These are phyloP conservation scores for Leptinotarsa peninsularis DNA, from an alignment of 2,888 invertebrate genomes.

Conservation along the genomic window DNA sequence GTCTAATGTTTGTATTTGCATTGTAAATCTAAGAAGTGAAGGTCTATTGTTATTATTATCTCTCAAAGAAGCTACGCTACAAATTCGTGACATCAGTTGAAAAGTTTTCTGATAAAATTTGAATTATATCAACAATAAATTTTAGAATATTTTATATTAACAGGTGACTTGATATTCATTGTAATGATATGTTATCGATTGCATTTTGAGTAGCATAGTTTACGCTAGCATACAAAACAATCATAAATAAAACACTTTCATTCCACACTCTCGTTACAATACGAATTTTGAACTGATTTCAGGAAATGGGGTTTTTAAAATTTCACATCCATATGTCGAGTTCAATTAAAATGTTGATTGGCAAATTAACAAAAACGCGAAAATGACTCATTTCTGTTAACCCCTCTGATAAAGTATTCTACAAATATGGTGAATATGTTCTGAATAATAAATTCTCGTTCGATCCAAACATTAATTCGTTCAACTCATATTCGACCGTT, in stretches of 20 bases:
- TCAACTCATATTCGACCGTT: background rate
- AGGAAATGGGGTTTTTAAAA: constrained; percentile 2
- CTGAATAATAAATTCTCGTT: background rate
- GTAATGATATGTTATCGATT: too few relatives aligned
- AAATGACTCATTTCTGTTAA: background rate
- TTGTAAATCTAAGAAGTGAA: too few relatives aligned
- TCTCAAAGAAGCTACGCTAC: too few relatives aligned
- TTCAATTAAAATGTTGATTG: constrained; percentile 4
- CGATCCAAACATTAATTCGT: background rate
- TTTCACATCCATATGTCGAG: background rate
- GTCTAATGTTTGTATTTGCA: too few relatives aligned
- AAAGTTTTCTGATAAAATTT: too few relatives aligned
- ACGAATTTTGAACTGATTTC: background rate
- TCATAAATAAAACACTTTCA: background rate
- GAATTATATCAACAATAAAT: too few relatives aligned
- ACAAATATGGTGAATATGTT: background rate
- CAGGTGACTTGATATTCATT: too few relatives aligned
- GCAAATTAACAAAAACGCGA: background rate
- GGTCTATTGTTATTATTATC: too few relatives aligned
- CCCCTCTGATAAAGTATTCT: background rate
- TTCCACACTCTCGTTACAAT: background rate
- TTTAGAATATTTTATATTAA: too few relatives aligned
- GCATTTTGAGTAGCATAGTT: too few relatives aligned
- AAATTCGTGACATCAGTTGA: too few relatives aligned
- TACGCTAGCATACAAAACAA: background rate